A percentile compares a stretch with the other conserved stretches of the same genome.
These are phyloP conservation scores for Phenganax marumi DNA, from an alignment of 92 coral and sea anemone species.

Conservation along the genomic window DNA sequence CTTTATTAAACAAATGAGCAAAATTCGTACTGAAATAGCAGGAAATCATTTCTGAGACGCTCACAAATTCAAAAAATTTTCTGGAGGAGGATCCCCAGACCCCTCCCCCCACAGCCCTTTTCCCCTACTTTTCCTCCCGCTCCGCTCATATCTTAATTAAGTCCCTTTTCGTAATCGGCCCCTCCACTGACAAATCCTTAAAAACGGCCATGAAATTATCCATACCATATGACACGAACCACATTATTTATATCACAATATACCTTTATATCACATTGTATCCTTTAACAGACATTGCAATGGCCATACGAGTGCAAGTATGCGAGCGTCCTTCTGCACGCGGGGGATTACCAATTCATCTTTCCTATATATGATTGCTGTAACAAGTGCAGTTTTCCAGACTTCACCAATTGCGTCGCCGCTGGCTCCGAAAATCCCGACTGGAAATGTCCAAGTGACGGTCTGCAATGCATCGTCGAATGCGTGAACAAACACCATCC, in stretches of 20 bases:
- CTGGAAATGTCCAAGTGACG: slow-evolving; percentile 19
- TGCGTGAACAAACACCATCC: slow-evolving; percentile 24
- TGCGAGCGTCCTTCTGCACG: background rate
- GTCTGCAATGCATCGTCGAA: slow-evolving; percentile 25
- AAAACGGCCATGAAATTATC: no score
- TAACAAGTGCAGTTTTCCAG: background rate
- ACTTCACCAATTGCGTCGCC: slow-evolving; percentile 1
- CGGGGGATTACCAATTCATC: slow-evolving; percentile 5
- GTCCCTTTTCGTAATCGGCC: no score
- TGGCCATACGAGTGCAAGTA: slow-evolving; percentile 10
- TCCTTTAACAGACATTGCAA: background rate
- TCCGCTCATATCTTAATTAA: no score
- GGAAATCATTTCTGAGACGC: no score
- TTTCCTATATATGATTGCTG: slow-evolving; percentile 1
- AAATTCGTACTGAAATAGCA: no score
- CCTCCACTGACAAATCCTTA: no score
- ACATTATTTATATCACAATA: background rate
- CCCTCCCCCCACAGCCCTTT: no score
- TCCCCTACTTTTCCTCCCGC: no score
- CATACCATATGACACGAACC: background rate
- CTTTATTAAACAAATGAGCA: no score
- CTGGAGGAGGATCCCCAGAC: no score
- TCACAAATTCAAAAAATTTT: no score
- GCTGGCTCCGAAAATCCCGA: background rate
- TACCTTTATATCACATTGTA: no score